Evolutionary conservation across 1,140 invertebrate species (phyloP), one percentile per base, ranked within the genome.

Genomic region (Pseudomyrmex dendroicus): DNA sequence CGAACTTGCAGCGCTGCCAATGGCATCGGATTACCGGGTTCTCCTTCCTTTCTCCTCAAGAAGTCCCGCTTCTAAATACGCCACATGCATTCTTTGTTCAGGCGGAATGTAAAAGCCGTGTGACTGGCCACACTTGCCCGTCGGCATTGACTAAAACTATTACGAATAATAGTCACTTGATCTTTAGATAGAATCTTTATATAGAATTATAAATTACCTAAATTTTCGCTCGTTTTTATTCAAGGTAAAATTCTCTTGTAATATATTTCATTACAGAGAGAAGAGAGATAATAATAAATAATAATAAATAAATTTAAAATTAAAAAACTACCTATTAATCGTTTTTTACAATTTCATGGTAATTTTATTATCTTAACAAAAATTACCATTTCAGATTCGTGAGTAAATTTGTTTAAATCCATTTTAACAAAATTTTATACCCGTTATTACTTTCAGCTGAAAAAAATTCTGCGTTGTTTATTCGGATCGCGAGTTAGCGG

Each of bases 1-100:
- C 56, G 62, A 73, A 82, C 59, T 83, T 76, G 73, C 80, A 73
- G 57, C 78, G 52, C 66, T 83, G 62, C 59, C 85, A 89, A 22
- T 86, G 78, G 89, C 90, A 91, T 92, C 92, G 84, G 74, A 84
- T 92, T 92, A 92, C 91, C 82, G 52, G 78, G 83, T 86, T 73
- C 85, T 82, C 78, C 54, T 73, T 57, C 48, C 35, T 56, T 25
- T 82, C 62, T 61, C 56, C 78, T 73, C 54, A 56, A 83, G 67
- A 74, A 87, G 64, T 86, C 77, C 82, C 77, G 57, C 63, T 84
- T 63, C 63, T 70, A 84, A 88, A 89, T 86, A 83, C 80, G 84
- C 83, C 89, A 86, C 90, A 89, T 89, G 89, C 84, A 90, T 84
- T 90, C 89, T 90, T 91, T 90, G 86, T 90, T 89, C 84, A 52